These are phyloP conservation scores for Spinibarbus caldwelli DNA, from an alignment of 2,797 vertebrate species.

Conservation along the genomic window DNA sequence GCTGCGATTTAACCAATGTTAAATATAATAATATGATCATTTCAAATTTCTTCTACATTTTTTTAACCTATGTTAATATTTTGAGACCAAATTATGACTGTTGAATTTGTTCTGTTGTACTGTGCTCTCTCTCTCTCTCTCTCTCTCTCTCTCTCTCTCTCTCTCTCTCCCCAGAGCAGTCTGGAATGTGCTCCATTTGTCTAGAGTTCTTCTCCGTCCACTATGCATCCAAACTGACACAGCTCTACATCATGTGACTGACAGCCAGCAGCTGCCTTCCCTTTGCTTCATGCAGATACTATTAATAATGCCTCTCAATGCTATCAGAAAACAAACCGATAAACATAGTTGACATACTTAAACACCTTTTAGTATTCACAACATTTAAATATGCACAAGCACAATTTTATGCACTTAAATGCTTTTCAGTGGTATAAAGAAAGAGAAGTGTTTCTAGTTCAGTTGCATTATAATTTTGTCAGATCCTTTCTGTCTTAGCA, in stretches of 20 bases:
- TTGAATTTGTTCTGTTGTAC: neutral
- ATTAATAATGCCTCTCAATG: constrained; percentile 68
- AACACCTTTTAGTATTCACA: constrained; percentile 30
- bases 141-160: neutral
- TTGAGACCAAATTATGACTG: neutral
- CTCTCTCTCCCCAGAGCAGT: neutral
- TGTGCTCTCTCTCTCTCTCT: neutral
- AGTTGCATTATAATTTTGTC: neutral
- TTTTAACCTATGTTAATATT: neutral
- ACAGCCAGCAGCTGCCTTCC: constrained; percentile 51
- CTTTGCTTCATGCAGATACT: constrained; percentile 56
- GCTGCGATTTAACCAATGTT: neutral
- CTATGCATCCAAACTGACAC: constrained; percentile 64
- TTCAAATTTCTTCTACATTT: neutral
- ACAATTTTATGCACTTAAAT: neutral
- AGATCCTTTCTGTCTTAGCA: constrained; percentile 12
- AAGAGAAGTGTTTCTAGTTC: neutral
- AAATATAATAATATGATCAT: neutral
- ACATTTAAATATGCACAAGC: constrained; percentile 30
- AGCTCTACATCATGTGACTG: constrained; percentile 61
- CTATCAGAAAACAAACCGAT: constrained; percentile 47
- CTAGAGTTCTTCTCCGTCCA: constrained; percentile 8
- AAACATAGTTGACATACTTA: constrained; percentile 13
- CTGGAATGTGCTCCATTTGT: neutral
- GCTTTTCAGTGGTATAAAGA: constrained; percentile 29